Base-by-base conservation (phyloP, 2,797 vertebrate genomes). In the Valencia hispanica region DNA sequence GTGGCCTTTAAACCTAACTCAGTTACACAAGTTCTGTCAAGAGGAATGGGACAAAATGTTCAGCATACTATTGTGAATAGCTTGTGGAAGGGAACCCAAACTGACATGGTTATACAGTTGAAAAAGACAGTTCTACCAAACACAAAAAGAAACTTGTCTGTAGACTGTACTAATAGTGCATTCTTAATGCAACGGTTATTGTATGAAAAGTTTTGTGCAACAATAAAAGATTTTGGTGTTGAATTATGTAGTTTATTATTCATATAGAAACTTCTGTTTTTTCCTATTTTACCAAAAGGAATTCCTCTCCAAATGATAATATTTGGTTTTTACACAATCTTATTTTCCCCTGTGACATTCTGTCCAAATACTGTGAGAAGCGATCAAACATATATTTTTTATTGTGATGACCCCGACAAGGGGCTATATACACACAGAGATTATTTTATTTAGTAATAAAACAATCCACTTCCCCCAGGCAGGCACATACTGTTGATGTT, bases 351-450 rank as follows among this genome's bases (percentile, higher is more conserved):
- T 20, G 51, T 36, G 66, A 59, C 32, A 25, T 61, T 57, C 20
- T 27, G 17, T 68, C 50, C 53, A 55, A 75, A 32, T 41, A 39
- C 36, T 51, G 53, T 48, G 53, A 70, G 55, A 27, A 34, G 39
- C 20, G 43, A 68, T 57, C 47, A 27, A 66, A 74, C 51, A 25
- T 27, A 34, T 51, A n/a, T 39, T 57, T 53, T 55, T 18, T 45
- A 20, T 34, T 69, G 41, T 41, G 30, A 69, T 30, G 48, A 73
- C 55, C 32, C 47, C 6, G 47, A 79, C 27, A 66, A 39, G 14
- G 53, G 68, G 70, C 68, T 68, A 70, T 74, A 86, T 77, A 69
- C 68, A 80, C 66, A 84, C 70, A 87, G 65, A 79, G 73, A 63
- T 68, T 55, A 79, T 78, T 74, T 75, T 6, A 51, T 82, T 73